phyloP scores from a whole-genome alignment of 2,888 invertebrate species.

The Drosophila emarginata region DNA sequence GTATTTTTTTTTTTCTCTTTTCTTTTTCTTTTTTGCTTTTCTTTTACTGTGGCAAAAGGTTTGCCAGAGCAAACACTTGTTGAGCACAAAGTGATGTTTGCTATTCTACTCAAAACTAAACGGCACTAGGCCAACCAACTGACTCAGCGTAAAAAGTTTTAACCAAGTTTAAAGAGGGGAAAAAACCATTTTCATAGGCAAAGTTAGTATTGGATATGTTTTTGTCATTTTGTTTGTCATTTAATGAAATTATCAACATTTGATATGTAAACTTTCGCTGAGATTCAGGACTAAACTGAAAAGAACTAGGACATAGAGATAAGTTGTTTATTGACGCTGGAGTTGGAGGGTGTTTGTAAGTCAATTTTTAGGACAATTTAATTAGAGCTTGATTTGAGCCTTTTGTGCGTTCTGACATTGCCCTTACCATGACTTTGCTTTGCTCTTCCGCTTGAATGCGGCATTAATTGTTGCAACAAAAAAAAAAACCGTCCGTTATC shows the following conservation, averaged over 20 bases:
- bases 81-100: conserved; percentile 73
- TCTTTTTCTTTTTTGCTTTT: conserved; percentile 22
- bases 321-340: conserved; percentile 45
- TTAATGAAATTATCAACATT: conserved; percentile 68
- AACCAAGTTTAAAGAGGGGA: conserved; percentile 38
- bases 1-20: conserved; percentile 1
- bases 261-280: conserved; percentile 58
- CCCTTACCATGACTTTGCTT: conserved; percentile 41
- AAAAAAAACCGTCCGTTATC: conserved; percentile 26
- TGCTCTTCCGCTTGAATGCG: conserved; percentile 59
- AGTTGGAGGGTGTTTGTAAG: conserved; percentile 37
- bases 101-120: conserved; percentile 44
- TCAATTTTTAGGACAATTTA: conserved; percentile 58
- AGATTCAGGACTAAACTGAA: conserved; percentile 6
- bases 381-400: conserved; percentile 58
- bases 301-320: conserved; percentile 38
- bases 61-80: conserved; percentile 76
- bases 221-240: conserved; percentile 64
- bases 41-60: conserved; percentile 56
- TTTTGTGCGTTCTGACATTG: conserved; percentile 38
- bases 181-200: conserved; percentile 16
- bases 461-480: conserved; percentile 65
- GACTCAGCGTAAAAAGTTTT: conserved; percentile 50
- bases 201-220: conserved; percentile 1
- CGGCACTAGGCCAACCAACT: conserved; percentile 37